phyloP scores from a whole-genome alignment of 2,113 vertebrate genomes.

The Nerophis ophidion region DNA sequence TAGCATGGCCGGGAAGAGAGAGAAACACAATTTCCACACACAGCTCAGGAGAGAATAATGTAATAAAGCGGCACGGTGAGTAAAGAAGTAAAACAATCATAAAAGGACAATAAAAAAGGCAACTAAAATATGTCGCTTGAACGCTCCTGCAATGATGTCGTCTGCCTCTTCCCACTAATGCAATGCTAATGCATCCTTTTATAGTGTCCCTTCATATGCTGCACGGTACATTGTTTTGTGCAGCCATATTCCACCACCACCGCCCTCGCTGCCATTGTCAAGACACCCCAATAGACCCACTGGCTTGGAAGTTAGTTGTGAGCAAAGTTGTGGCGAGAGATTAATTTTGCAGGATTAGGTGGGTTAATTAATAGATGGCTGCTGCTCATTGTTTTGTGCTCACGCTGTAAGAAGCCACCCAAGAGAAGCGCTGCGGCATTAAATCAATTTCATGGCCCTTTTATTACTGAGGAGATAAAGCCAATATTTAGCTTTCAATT shows the following conservation, averaged over 20 bases:
- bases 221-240: constrained; percentile 35
- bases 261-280: constrained; percentile 57
- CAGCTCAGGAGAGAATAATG: constrained; percentile 43
- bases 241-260: constrained; percentile 15
- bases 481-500: constrained; percentile 78
- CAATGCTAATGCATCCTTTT: constrained; percentile 29
- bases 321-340: constrained; percentile 74
- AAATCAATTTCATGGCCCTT: constrained; percentile 86
- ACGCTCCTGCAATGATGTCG: constrained; percentile 38
- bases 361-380: constrained; percentile 82
- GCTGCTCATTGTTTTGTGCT: constrained; percentile 75
- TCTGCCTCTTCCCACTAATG: constrained; percentile 52
- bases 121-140: constrained; percentile 41
- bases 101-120: constrained; percentile 29
- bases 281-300: constrained; percentile 62
- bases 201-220: constrained; percentile 40
- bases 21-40: constrained; percentile 44
- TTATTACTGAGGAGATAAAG: constrained; percentile 78
- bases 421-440: constrained; percentile 81
- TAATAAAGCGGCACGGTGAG: constrained; percentile 23
- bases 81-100: constrained; percentile 17
- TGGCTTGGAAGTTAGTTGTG: constrained; percentile 70
- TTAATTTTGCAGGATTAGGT: constrained; percentile 78
- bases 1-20: constrained; percentile 54
- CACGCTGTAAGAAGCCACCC: constrained; percentile 69